Evolutionary conservation across 2,888 invertebrate species (phyloP), one percentile per base, ranked within the genome.

Genomic region (Xanthostigma xanthostigma): DNA sequence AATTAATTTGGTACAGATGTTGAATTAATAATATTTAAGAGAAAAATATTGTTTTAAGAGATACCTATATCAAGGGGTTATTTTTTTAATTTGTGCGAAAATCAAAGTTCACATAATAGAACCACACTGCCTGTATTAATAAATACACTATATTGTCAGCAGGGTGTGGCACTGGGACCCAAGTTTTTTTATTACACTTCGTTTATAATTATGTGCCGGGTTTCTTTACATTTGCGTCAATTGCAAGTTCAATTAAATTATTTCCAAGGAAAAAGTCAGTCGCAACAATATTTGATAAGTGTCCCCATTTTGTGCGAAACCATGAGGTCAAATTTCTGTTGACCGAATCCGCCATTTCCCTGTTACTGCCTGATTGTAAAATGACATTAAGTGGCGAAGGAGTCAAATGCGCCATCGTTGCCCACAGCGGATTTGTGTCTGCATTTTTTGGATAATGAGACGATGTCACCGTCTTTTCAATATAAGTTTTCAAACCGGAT

Each of bases 361-460:
- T 66, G 33, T 85, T 63, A 13, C 78, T 79, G 8, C 78, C 79
- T 6, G 76, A 67, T 3, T 74, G 66, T 52, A 78, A 68, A 9
- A 82, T 62, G 14, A 84, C 73, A 56, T 81, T 79, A 36, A 75
- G 64, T 0, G 78, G 70, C 39, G 73, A 76, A 1, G 84, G 81
- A 0, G 84, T 85, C 43, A 83, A 69, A 64, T 85, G 81, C 0
- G 83, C 81, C 84, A 84, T 85, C 9, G 82, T 76, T 1, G 84
- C 78, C 64, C 72, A 72, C 55, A 77, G 60, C 0, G 75, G 75
- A 9, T 67, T 66, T 9, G 58, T 59, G 35, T 71, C 70, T 2
- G 70, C 67, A 13, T 68, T 66, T 48, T 66, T 55, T 1, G 67
- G 62, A 42, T 59, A 67, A 17, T 69, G 70, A 42, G 72, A 69